These are phyloP conservation scores for Anarrhichthys ocellatus DNA, from an alignment of 2,113 vertebrate genomes.

Conservation along the genomic window DNA sequence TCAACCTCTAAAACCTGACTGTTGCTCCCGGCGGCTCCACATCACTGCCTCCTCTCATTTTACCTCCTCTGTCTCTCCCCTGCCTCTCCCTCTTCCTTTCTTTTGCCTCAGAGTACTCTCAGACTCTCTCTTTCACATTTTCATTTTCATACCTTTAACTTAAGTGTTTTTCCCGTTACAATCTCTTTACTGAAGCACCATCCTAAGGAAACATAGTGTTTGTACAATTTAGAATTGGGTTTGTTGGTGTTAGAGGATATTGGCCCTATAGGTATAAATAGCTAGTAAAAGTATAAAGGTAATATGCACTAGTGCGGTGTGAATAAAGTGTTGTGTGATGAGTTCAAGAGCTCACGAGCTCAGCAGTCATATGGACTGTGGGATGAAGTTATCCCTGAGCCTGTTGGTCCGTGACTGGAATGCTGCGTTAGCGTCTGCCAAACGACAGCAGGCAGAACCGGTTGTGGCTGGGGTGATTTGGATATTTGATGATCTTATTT, in stretches of 20 bases:
- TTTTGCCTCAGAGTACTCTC: background rate
- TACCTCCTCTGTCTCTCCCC: conserved; percentile 1
- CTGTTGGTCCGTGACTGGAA: background rate
- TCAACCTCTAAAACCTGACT: conserved; percentile 36
- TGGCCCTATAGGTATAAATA: background rate
- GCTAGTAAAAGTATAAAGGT: background rate
- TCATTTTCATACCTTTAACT: background rate
- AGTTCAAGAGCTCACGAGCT: background rate
- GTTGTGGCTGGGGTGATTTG: background rate
- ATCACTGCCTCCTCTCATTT: conserved; percentile 33
- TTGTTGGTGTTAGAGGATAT: background rate
- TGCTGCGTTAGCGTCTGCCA: background rate
- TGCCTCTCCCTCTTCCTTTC: background rate
- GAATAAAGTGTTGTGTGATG: background rate
- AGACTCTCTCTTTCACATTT: background rate
- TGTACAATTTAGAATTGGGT: background rate
- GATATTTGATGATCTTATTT: background rate
- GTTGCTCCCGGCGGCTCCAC: conserved; percentile 21
- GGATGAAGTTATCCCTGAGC: background rate
- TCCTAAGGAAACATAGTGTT: background rate
- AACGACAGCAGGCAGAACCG: background rate
- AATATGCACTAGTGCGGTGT: background rate
- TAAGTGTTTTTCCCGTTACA: background rate
- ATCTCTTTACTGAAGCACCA: background rate
- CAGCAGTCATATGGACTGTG: background rate